Evolutionary conservation across 1,140 invertebrate genomes (phyloP).

Genomic region (Bombus vancouverensis): DNA sequence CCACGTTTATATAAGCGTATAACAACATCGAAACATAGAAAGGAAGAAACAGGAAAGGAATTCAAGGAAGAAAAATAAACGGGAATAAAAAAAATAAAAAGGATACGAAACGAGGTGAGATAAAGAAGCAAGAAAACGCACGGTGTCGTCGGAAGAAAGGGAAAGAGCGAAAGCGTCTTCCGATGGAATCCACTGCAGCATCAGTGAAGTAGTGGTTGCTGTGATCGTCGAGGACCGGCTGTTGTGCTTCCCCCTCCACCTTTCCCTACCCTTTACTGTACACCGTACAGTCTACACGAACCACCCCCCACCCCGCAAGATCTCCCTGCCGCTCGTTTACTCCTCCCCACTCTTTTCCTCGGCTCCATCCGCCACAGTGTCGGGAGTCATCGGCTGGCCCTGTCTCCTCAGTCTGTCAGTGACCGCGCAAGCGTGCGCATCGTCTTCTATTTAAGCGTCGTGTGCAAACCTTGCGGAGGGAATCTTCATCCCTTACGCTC

Average conservation of each 20-base stretch:
- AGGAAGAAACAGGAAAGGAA: too few species aligned
- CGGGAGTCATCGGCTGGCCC: slow-evolving; percentile 72
- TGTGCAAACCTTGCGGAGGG: not conserved
- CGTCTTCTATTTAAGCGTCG: slow-evolving; percentile 1
- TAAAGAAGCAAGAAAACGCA: not conserved
- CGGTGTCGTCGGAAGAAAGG: not conserved
- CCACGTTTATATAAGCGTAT: too few species aligned
- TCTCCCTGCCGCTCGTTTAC: slow-evolving; percentile 51
- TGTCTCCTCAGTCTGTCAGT: slow-evolving; percentile 75
- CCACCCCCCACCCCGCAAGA: slow-evolving; percentile 55
- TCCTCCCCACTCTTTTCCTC: slow-evolving; percentile 26
- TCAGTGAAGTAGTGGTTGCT: slow-evolving; percentile 73
- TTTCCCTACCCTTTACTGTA: slow-evolving; percentile 33
- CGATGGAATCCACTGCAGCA: slow-evolving; percentile 73
- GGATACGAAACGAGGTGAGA: not conserved
- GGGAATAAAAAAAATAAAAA: not conserved
- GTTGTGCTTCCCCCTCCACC: slow-evolving; percentile 63
- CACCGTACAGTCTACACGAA: slow-evolving; percentile 63
- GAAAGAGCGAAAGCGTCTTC: slow-evolving; percentile 21
- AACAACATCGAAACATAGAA: too few species aligned
- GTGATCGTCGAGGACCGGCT: slow-evolving; percentile 77
- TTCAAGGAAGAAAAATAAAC: not conserved
- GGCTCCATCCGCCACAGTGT: slow-evolving; percentile 55
- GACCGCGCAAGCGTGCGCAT: slow-evolving; percentile 78
- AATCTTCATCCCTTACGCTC: not conserved